phyloP scores from a whole-genome alignment of 2,888 invertebrate genomes.

The Drosophila ezoana region DNA sequence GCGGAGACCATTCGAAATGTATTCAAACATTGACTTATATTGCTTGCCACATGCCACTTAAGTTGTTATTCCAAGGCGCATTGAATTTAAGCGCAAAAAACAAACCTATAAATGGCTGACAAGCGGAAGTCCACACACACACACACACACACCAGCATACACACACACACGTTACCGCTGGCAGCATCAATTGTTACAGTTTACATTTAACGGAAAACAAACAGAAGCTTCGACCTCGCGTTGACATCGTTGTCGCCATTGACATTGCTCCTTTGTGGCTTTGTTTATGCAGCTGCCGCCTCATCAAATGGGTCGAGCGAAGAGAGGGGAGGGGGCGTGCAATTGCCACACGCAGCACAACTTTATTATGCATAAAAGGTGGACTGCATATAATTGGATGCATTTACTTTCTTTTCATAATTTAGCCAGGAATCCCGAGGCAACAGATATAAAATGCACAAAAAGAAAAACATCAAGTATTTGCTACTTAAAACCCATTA shows the following conservation, averaged over 20 bases:
- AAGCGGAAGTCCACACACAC: conserved; percentile 38
- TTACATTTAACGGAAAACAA: conserved; percentile 62
- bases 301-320: conserved; percentile 9
- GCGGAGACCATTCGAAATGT: conserved; percentile 1
- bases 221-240: conserved; percentile 40
- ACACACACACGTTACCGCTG: conserved; percentile 33
- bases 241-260: conserved; percentile 32
- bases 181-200: conserved; percentile 68
- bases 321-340: background rate
- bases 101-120: conserved; percentile 71
- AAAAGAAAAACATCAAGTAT: no score
- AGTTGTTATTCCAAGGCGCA: conserved; percentile 45
- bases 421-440: background rate
- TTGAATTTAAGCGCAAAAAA: conserved; percentile 63
- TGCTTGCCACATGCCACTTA: conserved; percentile 19
- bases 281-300: conserved; percentile 73
- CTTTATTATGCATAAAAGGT: conserved; percentile 6
- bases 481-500: no score
- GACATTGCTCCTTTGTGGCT: conserved; percentile 55
- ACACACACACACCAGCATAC: background rate
- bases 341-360: conserved; percentile 2
- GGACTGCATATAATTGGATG: conserved; percentile 1
- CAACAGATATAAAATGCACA: no score
- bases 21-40: conserved; percentile 17
- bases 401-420: conserved; percentile 4